Evolutionary conservation across 2,888 invertebrate genomes (phyloP).

Genomic region (Lepidocyrtinus sp.): DNA sequence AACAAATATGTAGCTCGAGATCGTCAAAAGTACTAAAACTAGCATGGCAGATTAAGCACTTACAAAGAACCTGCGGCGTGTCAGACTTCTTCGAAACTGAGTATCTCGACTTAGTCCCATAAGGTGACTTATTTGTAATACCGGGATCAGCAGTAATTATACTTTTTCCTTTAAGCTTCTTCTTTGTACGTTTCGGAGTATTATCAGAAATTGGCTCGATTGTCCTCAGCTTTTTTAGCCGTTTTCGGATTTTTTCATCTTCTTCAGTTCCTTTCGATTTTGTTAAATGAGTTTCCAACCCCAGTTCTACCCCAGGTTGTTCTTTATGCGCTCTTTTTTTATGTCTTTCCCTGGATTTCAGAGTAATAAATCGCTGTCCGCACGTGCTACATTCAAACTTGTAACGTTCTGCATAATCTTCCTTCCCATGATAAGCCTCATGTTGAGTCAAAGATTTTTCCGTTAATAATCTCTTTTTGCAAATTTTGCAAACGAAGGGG

Average conservation of each 20-base stretch:
- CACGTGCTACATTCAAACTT: constrained; percentile 24
- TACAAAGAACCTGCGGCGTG: too few species aligned
- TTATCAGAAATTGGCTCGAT: too few species aligned
- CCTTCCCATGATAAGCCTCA: constrained; percentile 7
- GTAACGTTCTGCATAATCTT: not conserved
- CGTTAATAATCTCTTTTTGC: not conserved
- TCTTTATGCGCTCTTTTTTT: not conserved
- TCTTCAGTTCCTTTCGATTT: too few species aligned
- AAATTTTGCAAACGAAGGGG: constrained; percentile 19
- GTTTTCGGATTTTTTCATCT: constrained; percentile 7
- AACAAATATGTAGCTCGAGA: not conserved
- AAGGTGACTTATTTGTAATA: too few species aligned
- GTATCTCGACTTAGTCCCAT: too few species aligned
- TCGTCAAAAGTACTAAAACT: not conserved
- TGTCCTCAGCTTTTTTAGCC: too few species aligned
- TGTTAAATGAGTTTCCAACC: too few species aligned
- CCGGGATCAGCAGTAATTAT: too few species aligned
- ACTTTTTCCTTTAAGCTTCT: not conserved
- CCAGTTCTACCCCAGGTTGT: not conserved
- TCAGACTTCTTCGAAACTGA: too few species aligned
- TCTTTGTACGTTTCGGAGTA: too few species aligned
- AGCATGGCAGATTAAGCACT: not conserved
- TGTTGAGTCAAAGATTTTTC: not conserved
- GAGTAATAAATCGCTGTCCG: constrained; percentile 17
- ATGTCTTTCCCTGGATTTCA: not conserved